Percentiles rank a stretch among this genome's conserved stretches.
Conservation (phyloP, 2,797 vertebrate genomes). For the Glossophaga mutica region DNA sequence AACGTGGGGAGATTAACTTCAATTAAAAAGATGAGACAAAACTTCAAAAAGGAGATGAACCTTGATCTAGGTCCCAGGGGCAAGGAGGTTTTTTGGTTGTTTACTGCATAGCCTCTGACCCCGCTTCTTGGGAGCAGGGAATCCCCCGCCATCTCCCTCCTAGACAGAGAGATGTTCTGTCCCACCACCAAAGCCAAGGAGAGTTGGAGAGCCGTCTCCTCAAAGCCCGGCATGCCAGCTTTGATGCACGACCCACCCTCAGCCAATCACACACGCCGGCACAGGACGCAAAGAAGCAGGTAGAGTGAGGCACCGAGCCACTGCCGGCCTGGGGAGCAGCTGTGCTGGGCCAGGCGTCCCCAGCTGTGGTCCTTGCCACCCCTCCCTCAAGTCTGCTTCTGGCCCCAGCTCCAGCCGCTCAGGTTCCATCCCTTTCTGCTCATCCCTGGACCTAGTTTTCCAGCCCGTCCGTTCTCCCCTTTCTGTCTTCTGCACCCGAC, state of each 20-base stretch:
- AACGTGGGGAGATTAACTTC: not conserved
- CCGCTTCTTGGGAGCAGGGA: not conserved
- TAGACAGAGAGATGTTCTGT: not conserved
- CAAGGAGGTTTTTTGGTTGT: not conserved
- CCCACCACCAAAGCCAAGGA: not conserved
- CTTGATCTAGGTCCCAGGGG: not conserved
- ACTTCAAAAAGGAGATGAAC: not conserved
- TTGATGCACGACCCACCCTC: fast-evolving
- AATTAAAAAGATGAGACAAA: not conserved
- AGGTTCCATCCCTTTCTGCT: not conserved
- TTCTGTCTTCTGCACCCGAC: not conserved
- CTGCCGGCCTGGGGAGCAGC: not conserved
- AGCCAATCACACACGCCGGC: not conserved
- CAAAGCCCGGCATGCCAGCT: not conserved
- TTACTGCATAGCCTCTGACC: not conserved
- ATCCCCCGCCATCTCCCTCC: not conserved
- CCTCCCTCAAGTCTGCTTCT: not conserved
- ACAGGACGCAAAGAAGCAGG: not conserved
- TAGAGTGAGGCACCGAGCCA: too few species aligned
- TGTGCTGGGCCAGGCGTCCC: fast-evolving
- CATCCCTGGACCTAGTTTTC: not conserved
- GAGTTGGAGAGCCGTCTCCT: not conserved
- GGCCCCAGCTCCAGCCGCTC: not conserved
- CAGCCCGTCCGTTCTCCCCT: not conserved
- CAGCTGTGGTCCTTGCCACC: not conserved